Evolutionary conservation across 1,140 invertebrate species (phyloP).

Genomic region (Calycopis cecrops): DNA sequence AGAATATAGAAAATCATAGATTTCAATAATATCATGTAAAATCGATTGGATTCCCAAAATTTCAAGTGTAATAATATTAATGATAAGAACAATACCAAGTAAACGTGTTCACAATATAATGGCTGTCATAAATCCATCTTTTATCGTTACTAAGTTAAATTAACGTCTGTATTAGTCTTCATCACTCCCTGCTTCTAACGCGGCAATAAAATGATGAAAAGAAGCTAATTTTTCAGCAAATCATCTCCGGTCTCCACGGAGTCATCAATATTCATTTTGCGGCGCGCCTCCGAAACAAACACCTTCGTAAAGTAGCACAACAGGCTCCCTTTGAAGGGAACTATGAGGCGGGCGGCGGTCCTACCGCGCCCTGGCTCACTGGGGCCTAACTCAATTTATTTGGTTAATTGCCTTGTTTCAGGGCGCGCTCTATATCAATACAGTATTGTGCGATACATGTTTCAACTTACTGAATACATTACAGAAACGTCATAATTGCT

Average conservation of each 20-base stretch:
- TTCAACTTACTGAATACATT: conserved; percentile 38
- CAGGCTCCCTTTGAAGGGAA: conserved; percentile 60
- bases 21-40: too few relatives aligned
- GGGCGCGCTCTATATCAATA: conserved; percentile 42
- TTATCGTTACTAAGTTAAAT: conserved; percentile 63
- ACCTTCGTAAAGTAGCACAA: conserved; percentile 55
- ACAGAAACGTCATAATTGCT: conserved; percentile 34
- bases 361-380: conserved; percentile 25
- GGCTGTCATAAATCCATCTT: conserved; percentile 48
- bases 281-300: conserved; percentile 69
- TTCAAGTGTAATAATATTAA: too few relatives aligned
- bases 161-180: conserved; percentile 70
- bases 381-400: conserved; percentile 67
- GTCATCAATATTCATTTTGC: conserved; percentile 73
- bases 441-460: conserved; percentile 30
- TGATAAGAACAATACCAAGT: conserved; percentile 3
- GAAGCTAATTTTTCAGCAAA: conserved; percentile 71
- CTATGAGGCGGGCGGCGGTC: conserved; percentile 48
- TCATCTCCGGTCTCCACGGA: conserved; percentile 69
- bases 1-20: too few relatives aligned
- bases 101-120: conserved; percentile 23
- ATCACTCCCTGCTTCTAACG: conserved; percentile 45
- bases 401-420: conserved; percentile 69
- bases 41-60: too few relatives aligned
- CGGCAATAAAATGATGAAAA: conserved; percentile 69